Conservation (phyloP, 2,797 vertebrate species). For the Percopsis omiscomaycus region DNA sequence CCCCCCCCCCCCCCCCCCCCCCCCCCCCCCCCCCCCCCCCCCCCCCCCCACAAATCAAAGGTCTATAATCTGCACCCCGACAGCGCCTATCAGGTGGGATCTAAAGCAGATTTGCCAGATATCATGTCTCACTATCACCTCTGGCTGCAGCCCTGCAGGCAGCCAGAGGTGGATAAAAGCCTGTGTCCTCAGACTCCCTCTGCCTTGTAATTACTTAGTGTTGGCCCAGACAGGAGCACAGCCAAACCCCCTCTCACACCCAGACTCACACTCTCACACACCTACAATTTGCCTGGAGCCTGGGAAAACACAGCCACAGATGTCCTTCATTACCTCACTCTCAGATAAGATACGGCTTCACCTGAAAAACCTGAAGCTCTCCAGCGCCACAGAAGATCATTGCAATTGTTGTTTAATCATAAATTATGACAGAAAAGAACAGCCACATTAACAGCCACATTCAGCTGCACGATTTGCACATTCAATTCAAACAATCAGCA, state of each 20-base stretch:
- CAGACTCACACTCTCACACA: conserved; percentile 53
- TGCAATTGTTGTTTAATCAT: too few species aligned
- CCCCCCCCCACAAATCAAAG: conserved; percentile 13
- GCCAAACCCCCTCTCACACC: conserved; percentile 40
- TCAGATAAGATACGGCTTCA: conserved; percentile 8
- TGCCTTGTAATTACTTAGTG: conserved; percentile 65
- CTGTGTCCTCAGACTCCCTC: conserved; percentile 48
- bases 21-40: neutral
- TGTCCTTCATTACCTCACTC: conserved; percentile 51
- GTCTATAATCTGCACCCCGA: conserved; percentile 27
- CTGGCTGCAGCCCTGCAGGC: conserved; percentile 50
- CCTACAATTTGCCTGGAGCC: conserved; percentile 61
- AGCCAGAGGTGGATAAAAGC: conserved; percentile 46
- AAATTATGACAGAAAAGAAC: too few species aligned
- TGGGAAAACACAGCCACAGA: conserved; percentile 61
- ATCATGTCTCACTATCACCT: conserved; percentile 33
- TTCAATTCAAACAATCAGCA: conserved; percentile 2
- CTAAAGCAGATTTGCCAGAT: conserved; percentile 1
- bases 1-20: too few species aligned
- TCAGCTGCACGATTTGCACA: neutral
- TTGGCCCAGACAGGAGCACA: conserved; percentile 66
- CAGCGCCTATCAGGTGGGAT: conserved; percentile 44
- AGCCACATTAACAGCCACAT: too few species aligned
- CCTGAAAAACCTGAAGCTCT: too few species aligned
- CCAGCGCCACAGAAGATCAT: neutral